A percentile compares a stretch with the other conserved stretches of the same genome.
Evolutionary conservation across 2,113 vertebrate species (phyloP).

Genomic region (Lasiurus cinereus): DNA sequence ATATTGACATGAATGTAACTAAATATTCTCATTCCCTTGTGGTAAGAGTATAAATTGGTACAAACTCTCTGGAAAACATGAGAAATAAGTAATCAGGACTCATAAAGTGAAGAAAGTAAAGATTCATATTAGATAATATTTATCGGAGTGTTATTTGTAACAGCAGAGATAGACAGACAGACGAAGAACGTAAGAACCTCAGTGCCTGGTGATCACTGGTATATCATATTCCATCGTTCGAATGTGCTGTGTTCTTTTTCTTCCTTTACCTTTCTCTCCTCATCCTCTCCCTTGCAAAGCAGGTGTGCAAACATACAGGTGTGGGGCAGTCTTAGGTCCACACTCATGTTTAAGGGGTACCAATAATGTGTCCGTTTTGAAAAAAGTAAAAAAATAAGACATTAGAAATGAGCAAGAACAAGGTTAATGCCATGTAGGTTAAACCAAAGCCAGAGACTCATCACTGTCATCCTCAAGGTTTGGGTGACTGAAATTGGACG

Average conservation of each 20-base stretch:
- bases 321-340: not conserved
- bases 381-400: not conserved
- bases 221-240: not conserved
- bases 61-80: constrained; percentile 5
- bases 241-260: not conserved
- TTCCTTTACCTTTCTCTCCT: not conserved
- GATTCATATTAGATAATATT: not conserved
- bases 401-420: constrained; percentile 7
- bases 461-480: not conserved
- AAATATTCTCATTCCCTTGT: not conserved
- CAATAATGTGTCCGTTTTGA: not conserved
- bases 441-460: not conserved
- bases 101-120: not conserved
- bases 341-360: not conserved
- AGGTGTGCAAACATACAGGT: not conserved
- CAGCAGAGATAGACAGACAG: not conserved
- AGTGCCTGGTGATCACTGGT: not conserved
- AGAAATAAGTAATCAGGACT: constrained; percentile 11
- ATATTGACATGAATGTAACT: not conserved
- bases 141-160: not conserved
- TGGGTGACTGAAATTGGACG: not conserved
- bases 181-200: not conserved
- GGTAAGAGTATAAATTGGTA: not conserved
- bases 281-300: not conserved
- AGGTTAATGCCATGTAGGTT: not conserved